Evolutionary conservation across 1,140 invertebrate species (phyloP).

Genomic region (Phymastichus coffea): DNA sequence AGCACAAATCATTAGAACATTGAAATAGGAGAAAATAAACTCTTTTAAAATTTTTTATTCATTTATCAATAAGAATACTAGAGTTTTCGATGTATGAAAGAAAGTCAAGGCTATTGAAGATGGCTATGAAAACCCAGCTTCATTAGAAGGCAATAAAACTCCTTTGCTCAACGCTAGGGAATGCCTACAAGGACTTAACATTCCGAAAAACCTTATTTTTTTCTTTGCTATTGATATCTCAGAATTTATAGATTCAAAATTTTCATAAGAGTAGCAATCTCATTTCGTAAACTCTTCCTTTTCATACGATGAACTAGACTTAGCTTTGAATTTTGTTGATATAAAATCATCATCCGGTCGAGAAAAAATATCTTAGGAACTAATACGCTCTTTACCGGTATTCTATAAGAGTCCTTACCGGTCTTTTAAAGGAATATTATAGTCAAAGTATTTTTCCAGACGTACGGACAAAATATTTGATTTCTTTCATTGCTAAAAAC

Average conservation of each 20-base stretch:
- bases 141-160: no score
- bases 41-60: neutral
- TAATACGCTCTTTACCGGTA: constrained; percentile 22
- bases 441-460: constrained; percentile 21
- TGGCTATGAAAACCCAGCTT: no score
- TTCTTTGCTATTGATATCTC: no score
- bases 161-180: no score
- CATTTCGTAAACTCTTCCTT: neutral
- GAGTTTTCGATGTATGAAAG: neutral
- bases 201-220: no score
- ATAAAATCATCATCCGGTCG: constrained; percentile 25
- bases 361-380: constrained; percentile 31
- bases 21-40: neutral
- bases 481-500: constrained; percentile 34
- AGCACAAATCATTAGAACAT: neutral
- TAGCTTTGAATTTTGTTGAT: neutral
- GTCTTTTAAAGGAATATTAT: constrained; percentile 32
- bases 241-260: no score
- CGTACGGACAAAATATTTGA: constrained; percentile 27
- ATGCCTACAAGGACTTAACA: no score
- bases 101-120: neutral
- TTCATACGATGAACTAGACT: constrained; percentile 15
- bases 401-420: constrained; percentile 18
- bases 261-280: no score
- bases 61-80: neutral